Evolutionary conservation across 2,888 invertebrate genomes (phyloP), one percentile per base, ranked within the genome.

Genomic region (Conops quadrifasciatus): DNA sequence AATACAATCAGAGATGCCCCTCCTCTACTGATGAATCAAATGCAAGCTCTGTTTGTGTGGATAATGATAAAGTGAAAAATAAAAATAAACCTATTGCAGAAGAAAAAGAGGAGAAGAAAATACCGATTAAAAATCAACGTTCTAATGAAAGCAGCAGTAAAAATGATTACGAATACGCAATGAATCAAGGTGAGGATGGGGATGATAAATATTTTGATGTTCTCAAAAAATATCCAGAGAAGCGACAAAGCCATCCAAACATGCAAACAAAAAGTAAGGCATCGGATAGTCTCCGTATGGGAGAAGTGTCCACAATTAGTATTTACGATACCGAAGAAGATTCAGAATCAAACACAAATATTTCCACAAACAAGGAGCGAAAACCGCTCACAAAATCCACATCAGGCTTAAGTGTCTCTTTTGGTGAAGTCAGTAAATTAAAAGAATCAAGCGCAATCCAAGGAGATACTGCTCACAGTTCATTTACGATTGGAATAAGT

Each of bases 401-500:
- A 1, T 24, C n/a, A 4, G 72, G 72, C 0, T 56, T 78, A n/a
- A 78, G 76, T 63, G 73, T 75, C 4, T 79, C 79, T 0, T 72
- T 77, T 45, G 72, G 71, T 24, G 70, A 71, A 13, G 60, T 70
- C 53, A 75, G 74, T 64, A 51, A 71, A 4, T 49, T 67, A n/a
- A 74, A 73, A 9, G 30, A 73, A 71, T 16, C 59, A 43, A 1
- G 69, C 58, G 51, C 63, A 15, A 45, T 62, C 19, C 19, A 19
- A 47, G 26, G 45, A 60, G 53, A 62, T 43, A 62, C 71, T 19
- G 59, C 71, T 21, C 77, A 75, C 28, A 76, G 74, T 58, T 79
- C 78, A 2, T 79, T 79, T 64, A 76, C 77, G 2, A 75, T 77
- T 74, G 78, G 75, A 19, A 76, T 78, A 30, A 74, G 72, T 21